These are phyloP conservation scores for Neotoma lepida DNA, from an alignment of 2,113 vertebrate species.

Conservation along the genomic window DNA sequence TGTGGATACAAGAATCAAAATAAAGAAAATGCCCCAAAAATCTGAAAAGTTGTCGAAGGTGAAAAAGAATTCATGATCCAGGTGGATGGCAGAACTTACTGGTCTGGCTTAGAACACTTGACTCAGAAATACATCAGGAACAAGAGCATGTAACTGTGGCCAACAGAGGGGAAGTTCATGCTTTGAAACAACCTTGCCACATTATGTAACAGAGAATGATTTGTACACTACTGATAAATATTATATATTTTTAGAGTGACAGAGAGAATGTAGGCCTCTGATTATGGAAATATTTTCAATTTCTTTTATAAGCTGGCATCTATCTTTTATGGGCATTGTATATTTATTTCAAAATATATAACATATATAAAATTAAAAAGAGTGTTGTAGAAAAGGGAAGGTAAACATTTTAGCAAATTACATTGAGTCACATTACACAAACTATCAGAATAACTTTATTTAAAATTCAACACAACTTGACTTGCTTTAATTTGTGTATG, in stretches of 20 bases:
- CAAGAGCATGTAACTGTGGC: not conserved
- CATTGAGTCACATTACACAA: not conserved
- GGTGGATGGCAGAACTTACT: too few relatives aligned
- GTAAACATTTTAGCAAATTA: not conserved
- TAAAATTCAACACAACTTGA: not conserved
- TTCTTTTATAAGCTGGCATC: not conserved
- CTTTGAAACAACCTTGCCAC: not conserved
- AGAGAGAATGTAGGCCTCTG: not conserved
- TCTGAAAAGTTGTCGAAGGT: not conserved
- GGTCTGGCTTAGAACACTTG: not conserved
- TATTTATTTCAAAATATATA: not conserved
- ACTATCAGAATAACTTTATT: not conserved
- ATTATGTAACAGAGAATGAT: not conserved
- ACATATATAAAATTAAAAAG: not conserved
- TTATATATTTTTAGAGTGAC: not conserved
- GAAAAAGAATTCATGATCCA: not conserved
- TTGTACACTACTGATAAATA: not conserved
- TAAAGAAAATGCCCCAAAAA: not conserved
- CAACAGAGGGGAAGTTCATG: not conserved
- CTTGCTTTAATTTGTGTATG: not conserved
- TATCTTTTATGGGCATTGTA: not conserved
- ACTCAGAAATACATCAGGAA: not conserved
- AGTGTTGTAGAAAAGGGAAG: not conserved
- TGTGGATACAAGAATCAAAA: not conserved
- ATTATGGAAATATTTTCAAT: constrained; percentile 7